Conservation (phyloP, 2,113 vertebrate genomes). For the Scytalopus superciliaris region DNA sequence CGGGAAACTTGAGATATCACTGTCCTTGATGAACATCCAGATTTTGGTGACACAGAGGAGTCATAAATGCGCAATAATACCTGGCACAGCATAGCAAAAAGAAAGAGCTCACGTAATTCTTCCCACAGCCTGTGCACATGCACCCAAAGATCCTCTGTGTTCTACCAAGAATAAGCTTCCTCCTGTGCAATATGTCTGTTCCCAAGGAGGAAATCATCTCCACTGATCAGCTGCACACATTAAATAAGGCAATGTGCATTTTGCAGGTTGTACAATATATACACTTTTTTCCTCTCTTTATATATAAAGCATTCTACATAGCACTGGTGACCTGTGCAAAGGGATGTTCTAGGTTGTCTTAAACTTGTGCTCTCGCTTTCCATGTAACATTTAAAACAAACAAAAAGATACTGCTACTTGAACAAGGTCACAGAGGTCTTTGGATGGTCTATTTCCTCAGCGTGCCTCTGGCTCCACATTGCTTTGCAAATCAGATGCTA, state of each 20-base stretch:
- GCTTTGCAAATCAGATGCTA: slow-evolving; percentile 76
- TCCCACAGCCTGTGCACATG: background rate
- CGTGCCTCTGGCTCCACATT: slow-evolving; percentile 56
- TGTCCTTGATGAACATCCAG: background rate
- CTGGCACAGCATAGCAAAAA: background rate
- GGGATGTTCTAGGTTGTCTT: slow-evolving; percentile 9
- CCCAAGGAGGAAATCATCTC: background rate
- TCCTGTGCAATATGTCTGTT: background rate
- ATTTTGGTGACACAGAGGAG: background rate
- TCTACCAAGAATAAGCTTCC: background rate
- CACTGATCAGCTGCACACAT: background rate
- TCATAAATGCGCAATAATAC: background rate
- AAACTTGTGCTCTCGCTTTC: slow-evolving; percentile 8
- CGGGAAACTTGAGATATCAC: background rate
- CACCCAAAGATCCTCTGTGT: background rate
- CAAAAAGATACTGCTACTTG: slow-evolving; percentile 54
- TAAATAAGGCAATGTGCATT: background rate
- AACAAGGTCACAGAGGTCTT: slow-evolving; percentile 47
- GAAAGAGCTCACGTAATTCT: background rate
- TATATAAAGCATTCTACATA: rapidly evolving
- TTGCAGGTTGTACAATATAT: background rate
- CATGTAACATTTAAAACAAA: slow-evolving; percentile 56
- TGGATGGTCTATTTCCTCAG: slow-evolving; percentile 60
- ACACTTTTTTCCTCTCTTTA: background rate
- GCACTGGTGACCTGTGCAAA: background rate